Conservation (phyloP, 2,888 invertebrate genomes). For the Rhabditophanes sp. region DNA sequence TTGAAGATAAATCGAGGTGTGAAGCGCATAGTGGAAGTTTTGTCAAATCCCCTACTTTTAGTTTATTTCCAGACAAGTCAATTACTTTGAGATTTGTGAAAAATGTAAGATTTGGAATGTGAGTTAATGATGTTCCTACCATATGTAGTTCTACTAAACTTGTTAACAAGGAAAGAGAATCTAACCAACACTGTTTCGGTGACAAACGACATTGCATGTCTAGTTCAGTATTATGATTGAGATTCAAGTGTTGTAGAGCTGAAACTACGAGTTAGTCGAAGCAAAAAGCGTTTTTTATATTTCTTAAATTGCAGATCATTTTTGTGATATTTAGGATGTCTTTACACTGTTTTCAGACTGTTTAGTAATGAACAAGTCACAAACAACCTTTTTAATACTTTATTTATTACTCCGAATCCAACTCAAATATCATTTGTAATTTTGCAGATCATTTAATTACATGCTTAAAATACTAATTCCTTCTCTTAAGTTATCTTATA, state of each 20-base stretch:
- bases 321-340: too few species aligned
- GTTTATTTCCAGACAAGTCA: constrained; percentile 9
- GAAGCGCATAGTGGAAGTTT: constrained; percentile 17
- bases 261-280: too few species aligned
- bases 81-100: constrained; percentile 8
- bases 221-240: constrained; percentile 17
- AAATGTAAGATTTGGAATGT: constrained; percentile 9
- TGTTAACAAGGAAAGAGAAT: constrained; percentile 8
- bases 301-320: too few species aligned
- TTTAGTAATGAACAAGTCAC: too few species aligned
- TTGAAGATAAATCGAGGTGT: constrained; percentile 23
- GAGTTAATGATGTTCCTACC: constrained; percentile 15
- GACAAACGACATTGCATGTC: constrained; percentile 1
- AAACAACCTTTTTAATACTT: too few species aligned
- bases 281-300: too few species aligned
- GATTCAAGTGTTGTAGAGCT: constrained; percentile 24
- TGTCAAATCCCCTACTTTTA: constrained; percentile 3
- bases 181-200: constrained; percentile 8
- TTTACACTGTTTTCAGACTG: too few species aligned
- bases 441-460: too few species aligned
- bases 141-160: constrained; percentile 22
- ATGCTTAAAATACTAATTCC: too few species aligned
- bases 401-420: too few species aligned
- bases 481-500: too few species aligned
- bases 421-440: too few species aligned